Conservation (phyloP, 2,113 vertebrate genomes). For the Eclectus roratus region DNA sequence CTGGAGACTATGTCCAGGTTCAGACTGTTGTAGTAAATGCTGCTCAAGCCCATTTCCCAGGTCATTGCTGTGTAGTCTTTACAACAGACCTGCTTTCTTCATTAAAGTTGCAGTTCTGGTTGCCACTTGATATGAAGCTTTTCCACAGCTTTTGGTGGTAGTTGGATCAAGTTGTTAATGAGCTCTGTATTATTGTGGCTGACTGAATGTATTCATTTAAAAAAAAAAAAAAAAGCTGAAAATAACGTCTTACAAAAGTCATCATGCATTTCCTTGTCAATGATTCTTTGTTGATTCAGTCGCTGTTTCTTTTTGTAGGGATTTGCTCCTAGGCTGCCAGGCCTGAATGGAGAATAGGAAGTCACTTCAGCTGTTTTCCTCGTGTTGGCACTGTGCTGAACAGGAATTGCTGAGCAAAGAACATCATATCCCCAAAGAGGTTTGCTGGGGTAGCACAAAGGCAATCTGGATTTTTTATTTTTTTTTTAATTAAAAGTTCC, state of each 20-base stretch:
- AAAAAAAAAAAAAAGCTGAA: neutral
- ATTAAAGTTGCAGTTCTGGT: neutral
- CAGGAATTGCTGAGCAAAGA: constrained; percentile 69
- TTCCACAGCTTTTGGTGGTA: neutral
- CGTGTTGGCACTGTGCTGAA: constrained; percentile 17
- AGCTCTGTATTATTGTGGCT: neutral
- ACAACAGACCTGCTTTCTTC: neutral
- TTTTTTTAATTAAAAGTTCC: constrained; percentile 50
- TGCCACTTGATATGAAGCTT: neutral
- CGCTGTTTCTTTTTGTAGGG: neutral
- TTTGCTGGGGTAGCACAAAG: constrained; percentile 53
- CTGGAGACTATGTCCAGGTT: neutral
- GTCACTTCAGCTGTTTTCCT: constrained; percentile 61
- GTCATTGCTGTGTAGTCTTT: neutral
- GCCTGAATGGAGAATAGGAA: constrained; percentile 53
- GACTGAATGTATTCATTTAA: neutral
- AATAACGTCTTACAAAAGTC: neutral
- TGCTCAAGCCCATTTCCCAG: neutral
- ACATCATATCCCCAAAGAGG: constrained; percentile 55
- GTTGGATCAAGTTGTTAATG: neutral
- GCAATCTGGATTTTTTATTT: constrained; percentile 31
- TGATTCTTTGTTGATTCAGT: neutral
- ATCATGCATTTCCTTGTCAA: neutral
- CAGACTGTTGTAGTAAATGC: neutral
- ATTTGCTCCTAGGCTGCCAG: neutral